phyloP scores from a whole-genome alignment of 2,888 invertebrate species.

The Parasteatoda lunata region DNA sequence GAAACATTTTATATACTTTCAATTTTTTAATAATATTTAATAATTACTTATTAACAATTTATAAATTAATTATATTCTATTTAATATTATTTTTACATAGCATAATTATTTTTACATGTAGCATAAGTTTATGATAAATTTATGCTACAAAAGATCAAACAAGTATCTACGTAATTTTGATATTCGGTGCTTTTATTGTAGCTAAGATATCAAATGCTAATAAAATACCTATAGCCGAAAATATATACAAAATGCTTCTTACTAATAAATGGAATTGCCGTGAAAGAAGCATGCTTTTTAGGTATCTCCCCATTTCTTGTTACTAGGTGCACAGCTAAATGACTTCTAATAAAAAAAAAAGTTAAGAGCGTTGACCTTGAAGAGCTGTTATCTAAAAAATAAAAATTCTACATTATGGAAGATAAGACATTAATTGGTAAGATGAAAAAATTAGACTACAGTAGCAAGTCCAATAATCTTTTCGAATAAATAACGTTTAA shows the following conservation, averaged over 20 bases:
- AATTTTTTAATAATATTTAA: not conserved
- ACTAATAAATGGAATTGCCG: conserved; percentile 24
- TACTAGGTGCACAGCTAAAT: too few species aligned
- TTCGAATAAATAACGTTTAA: too few species aligned
- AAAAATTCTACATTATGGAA: too few species aligned
- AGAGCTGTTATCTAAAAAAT: too few species aligned
- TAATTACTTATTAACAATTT: too few species aligned
- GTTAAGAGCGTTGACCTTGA: too few species aligned
- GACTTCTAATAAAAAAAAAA: too few species aligned
- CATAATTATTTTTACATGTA: too few species aligned
- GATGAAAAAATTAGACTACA: too few species aligned
- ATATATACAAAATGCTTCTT: not conserved
- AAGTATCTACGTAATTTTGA: not conserved
- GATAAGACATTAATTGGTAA: too few species aligned
- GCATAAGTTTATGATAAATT: not conserved
- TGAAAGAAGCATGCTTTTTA: conserved; percentile 17
- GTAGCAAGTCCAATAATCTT: too few species aligned
- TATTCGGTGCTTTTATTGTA: not conserved
- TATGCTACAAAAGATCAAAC: not conserved
- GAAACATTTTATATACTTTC: not conserved
- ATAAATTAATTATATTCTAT: not conserved
- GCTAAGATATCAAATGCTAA: not conserved
- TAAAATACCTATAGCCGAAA: not conserved
- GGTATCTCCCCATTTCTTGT: conserved; percentile 20
- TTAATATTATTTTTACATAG: not conserved